Conservation (phyloP, 2,888 invertebrate species). For the Mycalesis mineus region DNA sequence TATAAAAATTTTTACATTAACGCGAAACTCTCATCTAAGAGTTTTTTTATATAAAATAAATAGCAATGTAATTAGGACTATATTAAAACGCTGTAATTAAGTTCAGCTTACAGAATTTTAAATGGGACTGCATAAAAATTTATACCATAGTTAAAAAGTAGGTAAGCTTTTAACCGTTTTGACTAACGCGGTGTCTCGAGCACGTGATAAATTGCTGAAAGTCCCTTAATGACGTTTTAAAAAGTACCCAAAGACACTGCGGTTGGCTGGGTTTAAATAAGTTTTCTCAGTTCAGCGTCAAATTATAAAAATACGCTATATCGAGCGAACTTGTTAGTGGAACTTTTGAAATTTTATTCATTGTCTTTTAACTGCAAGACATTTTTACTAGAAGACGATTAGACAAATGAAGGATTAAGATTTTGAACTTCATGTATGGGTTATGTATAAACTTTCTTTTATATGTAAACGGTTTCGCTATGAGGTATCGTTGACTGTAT, state of each 20-base stretch:
- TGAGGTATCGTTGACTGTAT: no score
- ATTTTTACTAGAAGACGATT: no score
- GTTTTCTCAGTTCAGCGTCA: background rate
- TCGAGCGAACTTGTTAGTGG: no score
- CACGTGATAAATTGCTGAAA: slow-evolving; percentile 10
- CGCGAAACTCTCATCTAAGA: background rate
- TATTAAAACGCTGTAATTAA: slow-evolving; percentile 1
- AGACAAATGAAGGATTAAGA: no score
- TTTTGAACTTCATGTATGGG: no score
- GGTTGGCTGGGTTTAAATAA: background rate
- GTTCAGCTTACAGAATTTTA: background rate
- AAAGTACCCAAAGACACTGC: slow-evolving; percentile 4
- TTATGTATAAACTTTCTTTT: no score
- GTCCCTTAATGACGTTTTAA: slow-evolving; percentile 6
- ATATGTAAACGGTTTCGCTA: no score
- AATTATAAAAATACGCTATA: no score
- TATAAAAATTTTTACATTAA: background rate
- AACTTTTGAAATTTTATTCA: no score
- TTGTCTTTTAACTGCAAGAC: no score
- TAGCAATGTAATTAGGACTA: background rate
- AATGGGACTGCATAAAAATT: background rate
- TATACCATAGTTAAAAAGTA: slow-evolving; percentile 5
- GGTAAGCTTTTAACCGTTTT: background rate
- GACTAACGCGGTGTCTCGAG: slow-evolving; percentile 7
- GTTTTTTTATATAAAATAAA: background rate